Evolutionary conservation across 2,888 invertebrate genomes (phyloP).

Genomic region (Hetaerina titia): DNA sequence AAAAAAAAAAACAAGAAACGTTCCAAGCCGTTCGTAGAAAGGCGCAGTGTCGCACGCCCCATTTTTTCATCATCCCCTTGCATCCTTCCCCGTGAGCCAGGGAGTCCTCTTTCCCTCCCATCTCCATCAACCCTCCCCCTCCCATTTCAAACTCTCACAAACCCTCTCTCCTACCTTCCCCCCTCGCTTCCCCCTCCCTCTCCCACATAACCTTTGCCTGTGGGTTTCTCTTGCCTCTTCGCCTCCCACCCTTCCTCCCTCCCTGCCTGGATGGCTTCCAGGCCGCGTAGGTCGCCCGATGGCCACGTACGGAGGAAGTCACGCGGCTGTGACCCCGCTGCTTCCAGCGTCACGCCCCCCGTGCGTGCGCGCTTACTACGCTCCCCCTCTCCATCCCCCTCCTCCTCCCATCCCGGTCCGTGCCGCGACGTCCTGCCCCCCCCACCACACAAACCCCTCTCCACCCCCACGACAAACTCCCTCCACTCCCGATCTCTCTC

Average conservation of each 20-base stretch:
- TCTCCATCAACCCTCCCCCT: neutral
- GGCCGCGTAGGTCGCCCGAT: conserved; percentile 66
- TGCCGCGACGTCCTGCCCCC: neutral
- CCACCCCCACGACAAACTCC: neutral
- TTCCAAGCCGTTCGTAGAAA: neutral
- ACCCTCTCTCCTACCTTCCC: neutral
- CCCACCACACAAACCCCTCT: neutral
- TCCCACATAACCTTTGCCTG: neutral
- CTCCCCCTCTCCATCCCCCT: neutral
- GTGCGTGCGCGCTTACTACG: conserved; percentile 39
- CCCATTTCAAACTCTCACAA: neutral
- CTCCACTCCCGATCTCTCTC: neutral
- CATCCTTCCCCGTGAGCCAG: neutral
- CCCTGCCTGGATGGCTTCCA: conserved; percentile 60
- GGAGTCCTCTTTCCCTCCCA: neutral
- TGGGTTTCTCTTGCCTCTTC: neutral
- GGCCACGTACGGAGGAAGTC: conserved; percentile 66
- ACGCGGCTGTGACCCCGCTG: conserved; percentile 66
- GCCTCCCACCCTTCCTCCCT: neutral
- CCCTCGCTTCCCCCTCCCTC: neutral
- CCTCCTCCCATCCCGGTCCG: neutral
- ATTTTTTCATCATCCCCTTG: neutral
- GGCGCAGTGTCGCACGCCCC: neutral
- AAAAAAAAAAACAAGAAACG: neutral
- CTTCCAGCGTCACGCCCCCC: conserved; percentile 61